Evolutionary conservation across 2,888 invertebrate genomes (phyloP), one percentile per base, ranked within the genome.

Genomic region (Hypomecis atomaria): DNA sequence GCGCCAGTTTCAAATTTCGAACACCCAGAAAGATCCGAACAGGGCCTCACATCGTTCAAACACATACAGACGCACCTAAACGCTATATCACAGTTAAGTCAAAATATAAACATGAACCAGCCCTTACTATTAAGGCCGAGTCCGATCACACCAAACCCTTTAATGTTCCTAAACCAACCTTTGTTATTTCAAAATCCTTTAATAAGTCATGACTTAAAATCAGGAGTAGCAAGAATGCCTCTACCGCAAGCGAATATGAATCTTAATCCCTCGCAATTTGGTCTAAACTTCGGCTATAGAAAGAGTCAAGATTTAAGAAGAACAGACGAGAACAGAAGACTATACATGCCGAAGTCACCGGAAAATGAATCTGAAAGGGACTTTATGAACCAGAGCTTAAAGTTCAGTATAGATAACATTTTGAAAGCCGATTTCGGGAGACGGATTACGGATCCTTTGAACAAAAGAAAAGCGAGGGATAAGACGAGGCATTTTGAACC

Each of bases 331-430:
- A 89, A 89, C 10, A 77, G 90, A 65, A 79, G 88, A 62, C 64
- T 82, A 8, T 82, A 87, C 9, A 78, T 81, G 1, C 89, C 89
- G 0, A 90, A 90, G 67, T 89, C 90, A 0, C 87, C 89, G 0
- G 88, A 88, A 0, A 83, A 89, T 43, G 90, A 90, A 10, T 87
- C 88, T 0, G 86, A 81, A 4, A 85, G 89, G 10, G 90, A 92
- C 62, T 88, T 86, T 8, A 90, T 92, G 0, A 94, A 94, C 67
- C 94, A 94, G 67, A 91, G 94, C 72, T 84, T 97, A 38, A 96
- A 96, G 74, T 97, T 97, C 89, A 97, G 97, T 78, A 97, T 98
- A 82, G 96, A 96, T 77, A 97, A 97, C 85, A 97, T 97, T 67
- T 87, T 97, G 34, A 95, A 96, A 78, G 97, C 97, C 0, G 97